Conservation (phyloP, 2,113 vertebrate species). For the Bubo scandiacus region DNA sequence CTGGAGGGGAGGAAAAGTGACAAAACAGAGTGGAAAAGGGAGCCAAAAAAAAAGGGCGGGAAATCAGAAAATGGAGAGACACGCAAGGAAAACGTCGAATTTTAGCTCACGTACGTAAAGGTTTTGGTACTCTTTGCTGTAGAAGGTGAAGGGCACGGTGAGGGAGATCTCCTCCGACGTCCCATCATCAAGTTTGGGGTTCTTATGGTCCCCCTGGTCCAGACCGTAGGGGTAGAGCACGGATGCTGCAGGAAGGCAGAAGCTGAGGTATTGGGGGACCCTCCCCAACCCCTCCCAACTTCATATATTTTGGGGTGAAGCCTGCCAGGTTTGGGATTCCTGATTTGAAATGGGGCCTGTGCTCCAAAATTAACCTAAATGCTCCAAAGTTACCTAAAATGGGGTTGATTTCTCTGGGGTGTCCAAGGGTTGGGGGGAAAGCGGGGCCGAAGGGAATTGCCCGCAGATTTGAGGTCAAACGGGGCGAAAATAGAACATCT, state of each 20-base stretch:
- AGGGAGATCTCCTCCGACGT: accelerated
- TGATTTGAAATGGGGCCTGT: not conserved
- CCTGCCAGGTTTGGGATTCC: not conserved
- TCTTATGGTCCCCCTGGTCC: not conserved
- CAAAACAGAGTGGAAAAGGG: not conserved
- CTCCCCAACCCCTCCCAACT: not conserved
- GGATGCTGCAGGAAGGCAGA: not conserved
- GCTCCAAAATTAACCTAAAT: too few relatives aligned
- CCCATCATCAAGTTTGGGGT: not conserved
- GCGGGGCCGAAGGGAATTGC: not conserved
- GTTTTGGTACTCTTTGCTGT: not conserved
- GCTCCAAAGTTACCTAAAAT: not conserved
- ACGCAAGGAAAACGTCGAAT: too few relatives aligned
- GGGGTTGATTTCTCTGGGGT: not conserved
- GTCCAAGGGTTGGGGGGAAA: too few relatives aligned
- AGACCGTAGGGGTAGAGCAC: not conserved
- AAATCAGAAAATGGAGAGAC: not conserved
- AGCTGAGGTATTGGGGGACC: not conserved
- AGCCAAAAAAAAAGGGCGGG: accelerated
- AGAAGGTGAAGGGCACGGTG: not conserved
- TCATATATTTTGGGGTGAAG: not conserved
- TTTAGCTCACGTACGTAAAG: not conserved
- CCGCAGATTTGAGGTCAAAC: not conserved
- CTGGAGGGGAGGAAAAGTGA: not conserved
- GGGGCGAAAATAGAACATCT: accelerated